phyloP scores from a whole-genome alignment of 2,113 vertebrate species.

The Oriolus oriolus region DNA sequence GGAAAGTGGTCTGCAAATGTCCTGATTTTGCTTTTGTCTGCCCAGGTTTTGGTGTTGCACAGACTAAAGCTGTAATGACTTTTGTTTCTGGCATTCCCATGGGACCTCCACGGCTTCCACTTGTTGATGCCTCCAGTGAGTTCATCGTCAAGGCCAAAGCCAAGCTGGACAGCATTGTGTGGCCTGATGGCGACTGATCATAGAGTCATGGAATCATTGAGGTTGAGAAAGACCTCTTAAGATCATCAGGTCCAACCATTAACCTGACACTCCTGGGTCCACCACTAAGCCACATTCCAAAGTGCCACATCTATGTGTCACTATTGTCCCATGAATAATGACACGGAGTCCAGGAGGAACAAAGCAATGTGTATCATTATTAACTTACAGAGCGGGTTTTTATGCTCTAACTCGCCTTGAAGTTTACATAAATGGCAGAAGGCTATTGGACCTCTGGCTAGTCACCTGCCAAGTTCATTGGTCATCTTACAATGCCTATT shows the following conservation, averaged over 20 bases:
- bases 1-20: neutral
- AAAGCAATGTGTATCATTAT: too few species aligned
- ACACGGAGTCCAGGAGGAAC: too few species aligned
- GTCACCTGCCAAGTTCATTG: too few species aligned
- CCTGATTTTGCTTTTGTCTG: neutral
- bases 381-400: too few species aligned
- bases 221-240: neutral
- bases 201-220: neutral
- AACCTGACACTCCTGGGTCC: neutral
- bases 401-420: too few species aligned
- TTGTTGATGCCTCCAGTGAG: constrained; percentile 68
- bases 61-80: constrained; percentile 90
- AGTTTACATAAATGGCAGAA: too few species aligned
- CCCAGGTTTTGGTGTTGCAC: constrained; percentile 86
- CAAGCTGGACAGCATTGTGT: constrained; percentile 71
- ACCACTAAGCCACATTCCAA: neutral
- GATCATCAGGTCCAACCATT: neutral
- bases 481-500: too few species aligned
- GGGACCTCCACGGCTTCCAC: constrained; percentile 89
- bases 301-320: too few species aligned
- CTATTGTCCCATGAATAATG: too few species aligned
- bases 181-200: neutral
- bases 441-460: too few species aligned
- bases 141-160: constrained; percentile 52
- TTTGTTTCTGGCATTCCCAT: constrained; percentile 84